Conservation (phyloP, 2,797 vertebrate species). For the Ptychobarbus kaznakovi region DNA sequence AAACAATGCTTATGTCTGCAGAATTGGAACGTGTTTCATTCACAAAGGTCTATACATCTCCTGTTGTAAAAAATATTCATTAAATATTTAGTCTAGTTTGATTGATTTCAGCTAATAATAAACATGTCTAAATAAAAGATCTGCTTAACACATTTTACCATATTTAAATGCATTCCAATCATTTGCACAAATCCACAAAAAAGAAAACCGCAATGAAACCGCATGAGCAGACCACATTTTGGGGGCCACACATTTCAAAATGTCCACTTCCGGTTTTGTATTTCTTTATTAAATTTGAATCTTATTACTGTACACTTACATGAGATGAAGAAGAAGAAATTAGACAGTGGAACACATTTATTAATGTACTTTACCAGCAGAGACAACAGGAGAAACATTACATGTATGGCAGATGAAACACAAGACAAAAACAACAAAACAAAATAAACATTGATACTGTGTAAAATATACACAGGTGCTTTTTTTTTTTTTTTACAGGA, state of each 20-base stretch:
- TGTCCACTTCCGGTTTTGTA: too few species aligned
- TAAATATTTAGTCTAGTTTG: not conserved
- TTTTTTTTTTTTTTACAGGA: not conserved
- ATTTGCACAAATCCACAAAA: not conserved
- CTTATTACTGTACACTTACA: too few species aligned
- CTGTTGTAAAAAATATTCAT: not conserved
- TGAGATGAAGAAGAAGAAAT: too few species aligned
- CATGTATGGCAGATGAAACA: too few species aligned
- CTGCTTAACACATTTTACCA: not conserved
- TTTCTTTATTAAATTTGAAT: too few species aligned
- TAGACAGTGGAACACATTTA: too few species aligned
- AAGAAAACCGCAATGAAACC: too few species aligned
- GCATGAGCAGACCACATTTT: not conserved
- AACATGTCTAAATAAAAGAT: not conserved
- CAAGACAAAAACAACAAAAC: not conserved
- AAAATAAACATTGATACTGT: not conserved
- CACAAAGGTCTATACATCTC: not conserved
- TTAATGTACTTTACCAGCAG: too few species aligned
- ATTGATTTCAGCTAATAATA: not conserved
- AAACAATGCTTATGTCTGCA: not conserved
- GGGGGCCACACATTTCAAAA: too few species aligned
- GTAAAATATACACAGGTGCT: too few species aligned
- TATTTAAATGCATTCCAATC: not conserved
- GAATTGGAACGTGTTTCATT: not conserved
- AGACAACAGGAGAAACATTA: too few species aligned